Conservation (phyloP, 2,113 vertebrate genomes). For the Peromyscus maniculatus region DNA sequence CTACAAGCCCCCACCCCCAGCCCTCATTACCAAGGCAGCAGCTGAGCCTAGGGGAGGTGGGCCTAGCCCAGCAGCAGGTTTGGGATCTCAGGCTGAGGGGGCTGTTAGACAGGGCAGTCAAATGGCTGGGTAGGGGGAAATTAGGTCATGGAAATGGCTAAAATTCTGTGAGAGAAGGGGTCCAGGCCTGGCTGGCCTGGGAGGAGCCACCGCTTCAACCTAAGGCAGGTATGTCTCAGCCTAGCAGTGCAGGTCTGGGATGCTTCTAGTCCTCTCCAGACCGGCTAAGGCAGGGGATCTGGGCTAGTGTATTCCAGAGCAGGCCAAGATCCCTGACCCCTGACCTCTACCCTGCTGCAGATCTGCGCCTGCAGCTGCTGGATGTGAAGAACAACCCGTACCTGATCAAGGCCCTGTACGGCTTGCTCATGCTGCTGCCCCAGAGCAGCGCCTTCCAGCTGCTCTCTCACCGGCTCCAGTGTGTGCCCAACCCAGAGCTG, state of each 20-base stretch:
- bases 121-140: neutral
- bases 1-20: neutral
- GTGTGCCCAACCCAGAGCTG: constrained; percentile 98
- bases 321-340: neutral
- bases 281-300: accelerated
- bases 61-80: neutral
- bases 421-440: constrained; percentile 98
- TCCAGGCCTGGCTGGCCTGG: neutral
- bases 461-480: constrained; percentile 95
- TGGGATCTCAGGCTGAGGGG: neutral
- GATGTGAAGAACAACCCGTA: constrained; percentile 98
- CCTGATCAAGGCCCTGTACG: constrained; percentile 97
- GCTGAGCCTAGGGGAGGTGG: neutral
- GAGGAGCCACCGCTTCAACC: no score
- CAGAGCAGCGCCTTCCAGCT: constrained; percentile 99
- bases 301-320: neutral
- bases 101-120: neutral
- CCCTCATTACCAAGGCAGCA: neutral
- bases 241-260: neutral
- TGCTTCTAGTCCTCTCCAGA: neutral
- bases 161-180: neutral
- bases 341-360: constrained; percentile 77
- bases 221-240: neutral
- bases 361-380: constrained; percentile 96
- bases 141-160: neutral